Evolutionary conservation across 2,888 invertebrate genomes (phyloP), one percentile per base, ranked within the genome.

Genomic region (Coleophora deauratella): DNA sequence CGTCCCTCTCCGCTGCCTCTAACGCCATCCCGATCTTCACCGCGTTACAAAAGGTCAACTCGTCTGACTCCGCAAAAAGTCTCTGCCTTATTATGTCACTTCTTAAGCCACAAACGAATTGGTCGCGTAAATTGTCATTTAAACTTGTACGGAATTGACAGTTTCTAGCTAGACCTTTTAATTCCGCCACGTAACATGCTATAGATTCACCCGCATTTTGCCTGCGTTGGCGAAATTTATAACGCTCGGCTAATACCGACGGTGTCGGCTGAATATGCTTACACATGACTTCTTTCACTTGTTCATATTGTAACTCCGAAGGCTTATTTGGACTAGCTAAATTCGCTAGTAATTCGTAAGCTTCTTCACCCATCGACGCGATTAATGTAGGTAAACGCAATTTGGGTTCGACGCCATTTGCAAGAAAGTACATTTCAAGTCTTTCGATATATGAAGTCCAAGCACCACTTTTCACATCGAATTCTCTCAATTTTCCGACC

Each of bases 301-400:
- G 3, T 21, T 21, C 6, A 6, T 21, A 21, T 4, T 21, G 3
- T 21, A 21, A 21, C 6, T 21, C 21, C 3, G 21, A 21, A 4
- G 21, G 21, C 9, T 39, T 40, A 4, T 27, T 40, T 0, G 46
- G 46, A 13, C 43, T 43, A n/a, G 40, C 27, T 15, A 44, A 40
- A 2, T 39, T 44, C 8, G 40, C 35, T 15, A 45, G 10, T 21
- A 42, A 28, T 0, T 31, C 31, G 9, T 31, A 31, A 10, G 35
- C n/a, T 38, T 44, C 44, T 27, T 42, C 42, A 1, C 47, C 47
- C 42, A 47, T 43, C 1, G 44, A 42, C 7, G 47, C 33, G 27
- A 44, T 44, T 10, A 47, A 15, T 7, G 44, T 41, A 4, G 44
- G 43, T 34, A 43, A 35, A 8, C 41, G 36, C 30, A 37, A 10